Evolutionary conservation across 2,113 vertebrate genomes (phyloP).

Genomic region (Polypterus senegalus): DNA sequence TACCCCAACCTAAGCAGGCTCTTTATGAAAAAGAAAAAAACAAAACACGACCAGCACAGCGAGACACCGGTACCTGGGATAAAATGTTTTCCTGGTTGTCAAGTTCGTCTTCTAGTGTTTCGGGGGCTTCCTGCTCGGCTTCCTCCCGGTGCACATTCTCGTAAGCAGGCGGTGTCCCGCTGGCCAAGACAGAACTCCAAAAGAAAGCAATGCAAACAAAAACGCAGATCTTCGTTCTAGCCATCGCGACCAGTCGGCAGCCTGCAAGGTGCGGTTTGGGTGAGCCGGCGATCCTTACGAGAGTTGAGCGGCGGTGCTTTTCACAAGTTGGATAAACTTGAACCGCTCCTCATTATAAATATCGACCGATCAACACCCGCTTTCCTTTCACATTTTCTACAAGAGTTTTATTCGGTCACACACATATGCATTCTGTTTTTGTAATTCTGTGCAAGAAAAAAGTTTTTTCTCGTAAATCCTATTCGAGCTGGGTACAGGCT

Average conservation of each 20-base stretch:
- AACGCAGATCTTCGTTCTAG: slow-evolving; percentile 13
- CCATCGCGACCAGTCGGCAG: slow-evolving; percentile 10
- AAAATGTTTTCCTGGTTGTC: slow-evolving; percentile 65
- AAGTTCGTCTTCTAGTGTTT: slow-evolving; percentile 47
- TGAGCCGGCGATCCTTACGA: too few relatives aligned
- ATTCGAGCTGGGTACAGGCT: background rate
- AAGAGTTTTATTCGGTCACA: background rate
- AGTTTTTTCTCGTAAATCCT: slow-evolving; percentile 3
- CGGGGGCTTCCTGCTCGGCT: slow-evolving; percentile 10
- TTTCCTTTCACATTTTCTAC: background rate
- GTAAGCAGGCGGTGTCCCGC: background rate
- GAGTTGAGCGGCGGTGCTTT: too few relatives aligned
- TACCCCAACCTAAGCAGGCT: background rate
- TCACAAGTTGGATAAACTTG: too few relatives aligned
- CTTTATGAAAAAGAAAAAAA: background rate
- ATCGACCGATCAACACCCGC: background rate
- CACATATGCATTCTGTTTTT: background rate
- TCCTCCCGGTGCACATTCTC: slow-evolving; percentile 3
- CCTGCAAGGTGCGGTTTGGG: too few relatives aligned
- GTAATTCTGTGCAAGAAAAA: background rate
- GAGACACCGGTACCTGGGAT: slow-evolving; percentile 58
- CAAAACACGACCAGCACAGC: background rate
- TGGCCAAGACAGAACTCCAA: slow-evolving; percentile 25
- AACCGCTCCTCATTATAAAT: too few relatives aligned
- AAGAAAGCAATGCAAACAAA: slow-evolving; percentile 26